These are phyloP conservation scores for Chunga burmeisteri DNA, from an alignment of 2,113 vertebrate genomes.

Conservation along the genomic window DNA sequence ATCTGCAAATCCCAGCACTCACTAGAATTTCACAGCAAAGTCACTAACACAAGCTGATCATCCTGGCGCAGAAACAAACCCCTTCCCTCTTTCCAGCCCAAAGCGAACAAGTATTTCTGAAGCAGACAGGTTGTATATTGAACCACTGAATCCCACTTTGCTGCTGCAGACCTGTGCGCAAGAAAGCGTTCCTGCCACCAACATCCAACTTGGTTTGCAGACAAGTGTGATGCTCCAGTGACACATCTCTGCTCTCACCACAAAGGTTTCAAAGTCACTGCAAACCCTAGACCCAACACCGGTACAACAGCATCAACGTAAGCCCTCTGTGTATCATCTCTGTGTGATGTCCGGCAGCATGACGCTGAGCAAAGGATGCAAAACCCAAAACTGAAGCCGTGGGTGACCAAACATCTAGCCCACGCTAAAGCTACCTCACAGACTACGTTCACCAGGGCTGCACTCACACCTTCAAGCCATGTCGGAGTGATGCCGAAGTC, in stretches of 20 bases:
- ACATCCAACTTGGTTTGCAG: rapidly evolving
- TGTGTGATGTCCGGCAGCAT: not conserved
- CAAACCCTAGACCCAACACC: not conserved
- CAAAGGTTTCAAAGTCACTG: not conserved
- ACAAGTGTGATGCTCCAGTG: rapidly evolving
- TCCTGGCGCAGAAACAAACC: not conserved
- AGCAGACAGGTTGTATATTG: not conserved
- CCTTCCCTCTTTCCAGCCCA: not conserved
- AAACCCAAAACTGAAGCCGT: not conserved
- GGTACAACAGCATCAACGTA: rapidly evolving
- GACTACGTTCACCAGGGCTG: not conserved
- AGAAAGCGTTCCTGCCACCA: not conserved
- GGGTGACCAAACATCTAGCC: not conserved
- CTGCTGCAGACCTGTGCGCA: not conserved
- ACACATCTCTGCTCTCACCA: not conserved
- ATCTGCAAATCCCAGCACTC: not conserved
- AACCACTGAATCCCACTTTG: not conserved
- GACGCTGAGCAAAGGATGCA: not conserved
- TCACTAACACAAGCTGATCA: not conserved
- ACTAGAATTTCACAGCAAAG: not conserved
- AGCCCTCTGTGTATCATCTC: not conserved
- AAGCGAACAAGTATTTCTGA: not conserved
- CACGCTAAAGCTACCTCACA: not conserved
- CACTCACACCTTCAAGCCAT: not conserved
- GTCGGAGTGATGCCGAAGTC: rapidly evolving